Conservation (phyloP, 1,140 invertebrate species). For the Zaprionus tsacasi region DNA sequence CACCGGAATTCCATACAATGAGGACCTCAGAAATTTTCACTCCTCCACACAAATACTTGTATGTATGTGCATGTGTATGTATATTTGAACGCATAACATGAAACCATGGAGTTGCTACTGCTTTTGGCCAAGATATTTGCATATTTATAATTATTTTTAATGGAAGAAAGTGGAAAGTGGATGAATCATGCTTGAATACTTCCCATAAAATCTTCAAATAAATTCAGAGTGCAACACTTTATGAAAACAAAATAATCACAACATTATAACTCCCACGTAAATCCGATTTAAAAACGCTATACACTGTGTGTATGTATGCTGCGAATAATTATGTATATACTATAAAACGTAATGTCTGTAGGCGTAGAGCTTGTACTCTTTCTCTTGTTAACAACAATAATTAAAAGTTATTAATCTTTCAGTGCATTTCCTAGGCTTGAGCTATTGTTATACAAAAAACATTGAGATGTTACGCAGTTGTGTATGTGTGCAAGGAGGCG, state of each 20-base stretch:
- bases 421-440: background rate
- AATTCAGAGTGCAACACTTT: background rate
- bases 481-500: conserved; percentile 74
- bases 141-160: too few relatives aligned
- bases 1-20: conserved; percentile 1
- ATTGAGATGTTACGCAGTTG: conserved; percentile 77
- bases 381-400: too few relatives aligned
- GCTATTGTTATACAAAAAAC: background rate
- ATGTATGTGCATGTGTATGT: background rate
- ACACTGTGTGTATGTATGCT: background rate
- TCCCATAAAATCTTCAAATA: background rate
- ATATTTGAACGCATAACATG: background rate
- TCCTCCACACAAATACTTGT: background rate
- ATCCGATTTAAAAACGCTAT: too few relatives aligned
- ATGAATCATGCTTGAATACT: background rate
- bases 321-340: background rate
- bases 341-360: background rate
- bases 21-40: background rate
- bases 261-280: too few relatives aligned
- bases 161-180: background rate
- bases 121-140: background rate
- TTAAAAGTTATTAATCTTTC: background rate
- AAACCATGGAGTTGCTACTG: background rate
- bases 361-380: too few relatives aligned
- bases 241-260: too few relatives aligned